Base-by-base conservation (phyloP, 2,797 vertebrate species). In the Chelidonichthys spinosus region DNA sequence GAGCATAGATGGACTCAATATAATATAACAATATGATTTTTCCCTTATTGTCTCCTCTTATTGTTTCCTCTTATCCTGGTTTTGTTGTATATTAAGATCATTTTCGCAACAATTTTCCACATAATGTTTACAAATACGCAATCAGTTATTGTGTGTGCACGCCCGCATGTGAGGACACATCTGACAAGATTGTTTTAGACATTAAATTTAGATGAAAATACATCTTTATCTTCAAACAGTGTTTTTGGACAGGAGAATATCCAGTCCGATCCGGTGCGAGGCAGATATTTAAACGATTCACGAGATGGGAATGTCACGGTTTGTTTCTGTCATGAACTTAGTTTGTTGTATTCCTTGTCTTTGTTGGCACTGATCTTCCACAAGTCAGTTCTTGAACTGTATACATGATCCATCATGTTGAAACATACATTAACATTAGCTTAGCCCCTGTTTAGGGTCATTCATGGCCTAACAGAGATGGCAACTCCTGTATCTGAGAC, bases 1-100 rank as follows among this genome's bases (percentile, higher is more conserved):
- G 85, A 90, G 91, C 92, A 90, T 82, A 85, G 90, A 87, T 82
- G 79, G 83, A 87, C 87, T 89, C 90, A 25, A 25, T 25, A 25
- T 25, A 25, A 25, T 25, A 86, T 90, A 90, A 89, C 85, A 86
- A 85, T 86, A 72, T 79, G 75, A 83, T 78, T 89, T 90, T 79
- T 68, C 37, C 14, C 68, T 83, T 87, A 87, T 93, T 92, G 89
- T 90, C 74, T 74, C 68, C 54, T 83, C 76, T 86, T 86, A 85
- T 93, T 91, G 82, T 85, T 68, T 84, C 70, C 72, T 84, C 72
- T 91, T 87, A 84, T 89, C 84, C 73, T 72, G 71, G 65, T 81
- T 81, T 78, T 73, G 73, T 81, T 69, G 69, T 86, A 69, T 86
- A 66, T 85, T 86, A 52, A 68, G 69, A 86, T 84, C 76, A 87